phyloP scores from a whole-genome alignment of 2,888 invertebrate genomes.

The Chrysina gloriosa region DNA sequence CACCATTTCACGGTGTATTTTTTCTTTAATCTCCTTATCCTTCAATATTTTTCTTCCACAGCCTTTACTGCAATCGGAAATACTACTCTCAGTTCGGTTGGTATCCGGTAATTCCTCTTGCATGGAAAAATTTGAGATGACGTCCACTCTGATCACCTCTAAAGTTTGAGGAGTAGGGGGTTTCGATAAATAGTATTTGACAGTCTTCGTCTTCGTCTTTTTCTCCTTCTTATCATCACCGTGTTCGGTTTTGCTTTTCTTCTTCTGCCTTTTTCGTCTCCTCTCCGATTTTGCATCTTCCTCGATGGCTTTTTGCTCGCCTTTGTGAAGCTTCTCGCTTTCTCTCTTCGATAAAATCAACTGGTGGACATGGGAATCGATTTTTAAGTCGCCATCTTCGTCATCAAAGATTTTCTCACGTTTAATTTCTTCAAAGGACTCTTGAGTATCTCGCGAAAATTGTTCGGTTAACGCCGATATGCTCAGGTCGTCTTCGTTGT shows the following conservation, averaged over 20 bases:
- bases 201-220: conserved; percentile 51
- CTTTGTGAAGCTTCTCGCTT: background rate
- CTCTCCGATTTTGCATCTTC: background rate
- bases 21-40: conserved; percentile 23
- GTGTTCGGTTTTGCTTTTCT: conserved; percentile 1
- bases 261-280: no score
- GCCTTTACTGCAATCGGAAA: conserved; percentile 39
- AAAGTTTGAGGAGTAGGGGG: conserved; percentile 62
- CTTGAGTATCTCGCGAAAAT: conserved; percentile 41
- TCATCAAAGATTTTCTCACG: conserved; percentile 37
- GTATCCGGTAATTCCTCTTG: conserved; percentile 49
- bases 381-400: conserved; percentile 49
- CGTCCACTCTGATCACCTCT: conserved; percentile 63
- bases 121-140: conserved; percentile 59
- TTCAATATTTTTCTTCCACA: conserved; percentile 37
- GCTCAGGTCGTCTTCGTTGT: conserved; percentile 42
- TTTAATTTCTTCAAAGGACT: conserved; percentile 46
- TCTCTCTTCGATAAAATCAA: conserved; percentile 39
- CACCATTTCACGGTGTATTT: background rate
- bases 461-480: conserved; percentile 42
- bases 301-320: conserved; percentile 35
- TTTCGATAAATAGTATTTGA: conserved; percentile 59
- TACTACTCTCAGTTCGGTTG: conserved; percentile 10
- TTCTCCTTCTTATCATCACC: conserved; percentile 43
- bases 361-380: conserved; percentile 57